Evolutionary conservation across 2,113 vertebrate genomes (phyloP).

Genomic region (Gymnarchus niloticus): DNA sequence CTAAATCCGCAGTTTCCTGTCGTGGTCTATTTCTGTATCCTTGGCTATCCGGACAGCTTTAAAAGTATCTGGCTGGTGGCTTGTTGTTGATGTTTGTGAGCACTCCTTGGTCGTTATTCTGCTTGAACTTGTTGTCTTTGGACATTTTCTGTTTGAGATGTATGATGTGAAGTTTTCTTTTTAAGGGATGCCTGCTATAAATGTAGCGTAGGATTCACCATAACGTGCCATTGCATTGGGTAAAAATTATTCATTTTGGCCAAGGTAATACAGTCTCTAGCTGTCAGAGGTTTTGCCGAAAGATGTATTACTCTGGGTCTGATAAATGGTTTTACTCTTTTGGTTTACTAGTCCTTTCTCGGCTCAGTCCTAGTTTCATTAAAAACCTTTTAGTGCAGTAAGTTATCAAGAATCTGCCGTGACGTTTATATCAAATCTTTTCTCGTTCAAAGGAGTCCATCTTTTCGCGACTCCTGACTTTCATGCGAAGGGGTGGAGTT

Average conservation of each 20-base stretch:
- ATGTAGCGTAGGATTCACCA: not conserved
- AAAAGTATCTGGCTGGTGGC: not conserved
- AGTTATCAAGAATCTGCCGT: conserved; percentile 5
- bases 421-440: not conserved
- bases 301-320: not conserved
- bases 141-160: not conserved
- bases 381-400: not conserved
- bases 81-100: not conserved
- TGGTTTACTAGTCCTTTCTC: not conserved
- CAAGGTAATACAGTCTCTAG: not conserved
- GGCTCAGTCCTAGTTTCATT: not conserved
- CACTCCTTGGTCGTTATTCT: not conserved
- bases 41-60: not conserved
- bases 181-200: not conserved
- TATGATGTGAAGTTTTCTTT: not conserved
- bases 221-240: not conserved
- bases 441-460: not conserved
- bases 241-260: not conserved
- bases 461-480: not conserved
- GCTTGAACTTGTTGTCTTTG: not conserved
- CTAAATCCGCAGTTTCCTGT: too few species aligned
- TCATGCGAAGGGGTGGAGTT: not conserved
- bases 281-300: not conserved
- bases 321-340: not conserved
- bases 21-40: too few species aligned